Evolutionary conservation across 2,888 invertebrate species (phyloP), one percentile per base, ranked within the genome.

Genomic region (Ditula angustiorana): DNA sequence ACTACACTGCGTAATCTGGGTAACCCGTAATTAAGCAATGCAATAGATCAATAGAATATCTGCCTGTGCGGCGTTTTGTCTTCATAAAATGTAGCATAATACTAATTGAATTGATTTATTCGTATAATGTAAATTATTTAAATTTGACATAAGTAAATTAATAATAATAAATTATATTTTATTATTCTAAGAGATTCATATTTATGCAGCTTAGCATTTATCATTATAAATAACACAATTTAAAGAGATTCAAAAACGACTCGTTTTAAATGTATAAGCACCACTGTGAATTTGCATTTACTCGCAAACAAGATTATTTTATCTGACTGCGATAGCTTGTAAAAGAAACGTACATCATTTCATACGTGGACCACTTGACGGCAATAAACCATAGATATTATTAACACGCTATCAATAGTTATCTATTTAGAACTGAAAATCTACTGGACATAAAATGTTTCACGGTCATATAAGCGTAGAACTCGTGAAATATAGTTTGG

Each of bases 331-430:
- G 16, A 56, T 46, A 13, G 37, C 28, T 61, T 47, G 19, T 47
- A 30, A 16, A 41, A 41, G 8, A 16, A 19, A 13, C 28, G 37
- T 47, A 63, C 50, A 41, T 46, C 72, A 64, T 67, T 69, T 53
- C 24, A 52, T 60, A 60, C 60, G 61, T 49, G 79, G 79, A 78
- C 79, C 81, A 79, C 69, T 69, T 26, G 61, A 70, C 69, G 74
- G 76, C 77, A 76, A 77, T 78, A 76, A 73, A 28, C 47, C 23
- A 49, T 62, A 55, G 21, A 41, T 49, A 28, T 26, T 55, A 37
- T 47, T 37, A 10, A 55, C 50, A 60, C 13, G 13, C n/a, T 26
- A 37, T 58, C 35, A 37, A 41, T 41, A 41, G 41, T 19, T 41
- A 41, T 19, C 41, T 41, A 41, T 8, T 41, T 3, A n/a, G 5